Evolutionary conservation across 2,888 invertebrate species (phyloP).

Genomic region (Apoda limacodes): DNA sequence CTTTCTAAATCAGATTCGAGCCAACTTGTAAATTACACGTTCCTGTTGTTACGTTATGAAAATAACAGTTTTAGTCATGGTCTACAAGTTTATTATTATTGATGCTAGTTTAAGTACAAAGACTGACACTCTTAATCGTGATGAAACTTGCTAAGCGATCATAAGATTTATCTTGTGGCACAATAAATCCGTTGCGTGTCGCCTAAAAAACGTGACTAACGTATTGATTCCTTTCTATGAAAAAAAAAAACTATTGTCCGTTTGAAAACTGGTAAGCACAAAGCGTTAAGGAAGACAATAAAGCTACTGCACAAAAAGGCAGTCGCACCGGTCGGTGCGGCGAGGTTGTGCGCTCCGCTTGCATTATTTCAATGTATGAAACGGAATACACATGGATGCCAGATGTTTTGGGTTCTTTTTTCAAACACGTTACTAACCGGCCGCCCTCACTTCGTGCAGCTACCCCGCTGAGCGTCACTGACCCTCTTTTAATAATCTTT

Average conservation of each 20-base stretch:
- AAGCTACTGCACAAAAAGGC: constrained; percentile 54
- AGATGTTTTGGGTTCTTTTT: constrained; percentile 65
- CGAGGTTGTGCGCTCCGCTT: constrained; percentile 54
- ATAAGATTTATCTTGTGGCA: too few species aligned
- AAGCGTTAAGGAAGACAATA: constrained; percentile 60
- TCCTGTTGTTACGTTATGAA: constrained; percentile 26
- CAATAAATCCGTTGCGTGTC: too few species aligned
- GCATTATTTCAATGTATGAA: constrained; percentile 55
- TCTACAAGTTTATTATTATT: too few species aligned
- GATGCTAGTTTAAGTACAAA: too few species aligned
- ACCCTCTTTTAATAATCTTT: constrained; percentile 57
- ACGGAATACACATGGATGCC: constrained; percentile 60
- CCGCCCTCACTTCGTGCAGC: constrained; percentile 30
- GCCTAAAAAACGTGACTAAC: constrained; percentile 39
- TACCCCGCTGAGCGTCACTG: constrained; percentile 56
- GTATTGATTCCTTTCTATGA: constrained; percentile 48
- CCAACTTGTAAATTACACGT: constrained; percentile 40
- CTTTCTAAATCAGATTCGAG: constrained; percentile 26
- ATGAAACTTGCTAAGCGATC: too few species aligned
- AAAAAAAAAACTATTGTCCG: constrained; percentile 50
- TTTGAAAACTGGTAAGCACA: constrained; percentile 54
- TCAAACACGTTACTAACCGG: constrained; percentile 51
- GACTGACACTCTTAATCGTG: too few species aligned
- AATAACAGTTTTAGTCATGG: too few species aligned
- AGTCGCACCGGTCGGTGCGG: constrained; percentile 30